Evolutionary conservation across 2,888 invertebrate species (phyloP).

Genomic region (Cheilosia vulpina): DNA sequence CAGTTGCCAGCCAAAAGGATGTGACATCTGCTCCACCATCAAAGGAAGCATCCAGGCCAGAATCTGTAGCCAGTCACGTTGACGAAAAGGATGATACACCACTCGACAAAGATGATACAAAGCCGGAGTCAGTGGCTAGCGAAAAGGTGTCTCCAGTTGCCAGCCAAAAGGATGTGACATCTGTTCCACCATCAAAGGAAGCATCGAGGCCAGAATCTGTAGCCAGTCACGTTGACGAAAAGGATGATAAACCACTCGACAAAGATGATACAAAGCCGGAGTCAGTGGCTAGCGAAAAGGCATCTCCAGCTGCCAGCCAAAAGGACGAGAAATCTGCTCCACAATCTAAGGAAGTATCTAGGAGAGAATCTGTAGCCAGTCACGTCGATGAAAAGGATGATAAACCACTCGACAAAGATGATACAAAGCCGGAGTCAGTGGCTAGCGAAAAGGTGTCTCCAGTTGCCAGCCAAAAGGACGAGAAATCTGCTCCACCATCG

Average conservation of each 20-base stretch:
- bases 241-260: conserved; percentile 32
- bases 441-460: conserved; percentile 39
- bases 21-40: conserved; percentile 25
- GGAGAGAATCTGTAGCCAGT: conserved; percentile 55
- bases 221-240: conserved; percentile 26
- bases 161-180: conserved; percentile 74
- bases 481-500: conserved; percentile 29
- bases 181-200: conserved; percentile 65
- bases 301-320: conserved; percentile 42
- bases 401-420: conserved; percentile 25
- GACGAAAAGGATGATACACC: not conserved
- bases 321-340: conserved; percentile 56
- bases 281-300: conserved; percentile 36
- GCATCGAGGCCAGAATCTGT: conserved; percentile 75
- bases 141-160: not conserved
- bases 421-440: conserved; percentile 15
- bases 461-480: conserved; percentile 28
- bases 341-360: conserved; percentile 66
- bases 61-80: conserved; percentile 30
- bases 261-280: conserved; percentile 56
- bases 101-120: conserved; percentile 26
- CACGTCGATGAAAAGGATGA: conserved; percentile 62
- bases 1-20: conserved; percentile 16
- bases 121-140: not conserved
- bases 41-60: conserved; percentile 45